phyloP scores from a whole-genome alignment of 1,140 invertebrate genomes.

The Euura saliciscinereae region DNA sequence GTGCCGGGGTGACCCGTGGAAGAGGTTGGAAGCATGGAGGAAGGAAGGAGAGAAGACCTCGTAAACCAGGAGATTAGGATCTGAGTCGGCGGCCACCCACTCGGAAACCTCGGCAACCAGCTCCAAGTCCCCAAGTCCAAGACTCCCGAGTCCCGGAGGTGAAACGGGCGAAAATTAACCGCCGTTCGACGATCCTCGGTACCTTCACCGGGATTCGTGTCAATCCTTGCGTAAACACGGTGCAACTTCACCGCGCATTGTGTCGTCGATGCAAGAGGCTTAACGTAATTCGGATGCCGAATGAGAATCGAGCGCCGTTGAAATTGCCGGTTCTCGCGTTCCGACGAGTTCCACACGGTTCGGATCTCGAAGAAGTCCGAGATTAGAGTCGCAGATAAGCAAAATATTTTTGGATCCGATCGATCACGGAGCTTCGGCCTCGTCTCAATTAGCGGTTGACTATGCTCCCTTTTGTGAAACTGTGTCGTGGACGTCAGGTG shows the following conservation, averaged over 20 bases:
- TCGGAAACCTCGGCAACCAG: constrained; percentile 29
- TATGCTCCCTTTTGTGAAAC: not conserved
- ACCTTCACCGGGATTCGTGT: not conserved
- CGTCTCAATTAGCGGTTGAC: constrained; percentile 2
- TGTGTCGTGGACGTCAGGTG: not conserved
- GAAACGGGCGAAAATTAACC: constrained; percentile 49
- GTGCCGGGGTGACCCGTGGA: not conserved
- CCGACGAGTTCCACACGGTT: not conserved
- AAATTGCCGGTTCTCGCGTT: too few relatives aligned
- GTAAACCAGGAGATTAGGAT: constrained; percentile 54
- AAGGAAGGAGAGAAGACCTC: constrained; percentile 35
- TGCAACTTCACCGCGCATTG: too few relatives aligned
- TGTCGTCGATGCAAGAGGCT: too few relatives aligned
- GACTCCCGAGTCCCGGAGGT: constrained; percentile 19
- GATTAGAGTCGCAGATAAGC: not conserved
- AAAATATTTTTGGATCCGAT: constrained; percentile 6
- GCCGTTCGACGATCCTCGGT: constrained; percentile 38
- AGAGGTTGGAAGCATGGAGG: not conserved
- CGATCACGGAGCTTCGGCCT: not conserved
- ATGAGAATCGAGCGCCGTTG: too few relatives aligned
- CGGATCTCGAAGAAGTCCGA: not conserved
- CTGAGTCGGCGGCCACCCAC: constrained; percentile 53
- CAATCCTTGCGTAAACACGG: too few relatives aligned
- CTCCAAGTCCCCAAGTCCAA: not conserved
- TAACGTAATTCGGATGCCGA: too few relatives aligned